Evolutionary conservation across 2,797 vertebrate species (phyloP), one percentile per base, ranked within the genome.

Genomic region (Sus cebifrons): DNA sequence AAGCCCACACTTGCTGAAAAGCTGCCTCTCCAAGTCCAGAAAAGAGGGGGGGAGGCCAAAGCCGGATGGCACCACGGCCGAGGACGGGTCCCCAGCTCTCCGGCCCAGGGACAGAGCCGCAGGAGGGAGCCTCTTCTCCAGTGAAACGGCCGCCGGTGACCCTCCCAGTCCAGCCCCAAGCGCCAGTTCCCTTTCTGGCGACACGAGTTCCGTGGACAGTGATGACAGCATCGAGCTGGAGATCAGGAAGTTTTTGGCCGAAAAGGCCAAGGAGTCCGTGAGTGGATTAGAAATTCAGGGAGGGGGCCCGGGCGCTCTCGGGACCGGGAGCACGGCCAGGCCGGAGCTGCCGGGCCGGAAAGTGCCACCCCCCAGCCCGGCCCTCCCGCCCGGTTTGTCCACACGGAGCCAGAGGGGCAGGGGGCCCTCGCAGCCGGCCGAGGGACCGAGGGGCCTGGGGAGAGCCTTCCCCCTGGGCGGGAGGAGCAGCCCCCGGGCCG

Each of bases 141-240:
- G 95, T 11, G 91, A 92, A 32, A 10, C 11, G 0, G 56, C n/a
- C 27, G 73, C n/a, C 25, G 77, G 95, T 21, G 96, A 78, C 58
- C 86, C 44, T 13, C 96, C 32, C 3, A 62, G 84, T 9, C 16
- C 87, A 0, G 10, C 86, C 86, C 96, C 97, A 64, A 14, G 88
- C 74, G 90, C 97, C 52, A 54, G 77, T 0, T 86, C 91, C 6
- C 89, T 97, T 0, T 81, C 98, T 1, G 99, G 99, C 0, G 99
- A 99, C 27, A 99, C 99, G 98, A 99, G 99, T 71, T 99, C 99
- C 0, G 99, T 99, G 32, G 99, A 99, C 98, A 99, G 99, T 0
- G 99, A 99, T 0, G 99, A 99, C 94, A 99, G 99, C 98, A 99
- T 99, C 0, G 99, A 99, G 96, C 99, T 99, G 89, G 99, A 99